Base-by-base conservation (phyloP, 1,140 invertebrate species). In the Pteromalus puparum region DNA sequence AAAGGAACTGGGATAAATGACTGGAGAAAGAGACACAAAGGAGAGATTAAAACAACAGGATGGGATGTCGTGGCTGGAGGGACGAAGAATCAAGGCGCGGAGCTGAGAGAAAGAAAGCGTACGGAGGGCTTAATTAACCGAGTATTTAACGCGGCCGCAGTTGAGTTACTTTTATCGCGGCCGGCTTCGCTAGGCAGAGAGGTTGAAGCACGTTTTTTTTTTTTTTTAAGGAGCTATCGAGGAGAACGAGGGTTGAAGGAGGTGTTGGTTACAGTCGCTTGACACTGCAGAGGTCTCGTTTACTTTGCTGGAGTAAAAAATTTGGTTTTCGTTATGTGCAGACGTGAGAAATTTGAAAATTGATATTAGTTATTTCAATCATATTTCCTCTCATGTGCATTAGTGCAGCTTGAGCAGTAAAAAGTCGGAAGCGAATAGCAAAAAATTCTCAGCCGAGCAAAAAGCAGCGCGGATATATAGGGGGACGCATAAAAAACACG, bases 21-120 rank as follows among this genome's bases (percentile, higher is more conserved):
- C 68, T n/a, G 70, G 24, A 74, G 68, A 79, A 78, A 79, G 46
- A 83, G 82, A 83, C 78, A 79, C 76, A 84, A 80, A 84, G 53
- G 70, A 74, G 28, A 74, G 70, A 84, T 80, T 84, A 79, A 83
- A 84, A 84, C 76, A 74, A 80, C 30, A 83, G 38, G 42, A 82
- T 75, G 74, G 61, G 34, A 48, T 73, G 30, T 38, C 3, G 53
- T 73, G 72, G n/a, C 72, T 42, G 77, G 82, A 86, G 85, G 82
- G 77, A 42, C n/a, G 81, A 38, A 34, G 30, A 34, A 34, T 34
- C 30, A 34, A 34, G 30, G 30, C 30, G 30, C 30, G 30, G 3
- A 34, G 30, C 68, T 10, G 48, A n/a, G 46, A 28, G 24, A 21
- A 18, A 74, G 18, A 74, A 4, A 68, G 78, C 15, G 78, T 30